These are phyloP conservation scores for Leucoma salicis DNA, from an alignment of 2,888 invertebrate genomes.

Conservation along the genomic window DNA sequence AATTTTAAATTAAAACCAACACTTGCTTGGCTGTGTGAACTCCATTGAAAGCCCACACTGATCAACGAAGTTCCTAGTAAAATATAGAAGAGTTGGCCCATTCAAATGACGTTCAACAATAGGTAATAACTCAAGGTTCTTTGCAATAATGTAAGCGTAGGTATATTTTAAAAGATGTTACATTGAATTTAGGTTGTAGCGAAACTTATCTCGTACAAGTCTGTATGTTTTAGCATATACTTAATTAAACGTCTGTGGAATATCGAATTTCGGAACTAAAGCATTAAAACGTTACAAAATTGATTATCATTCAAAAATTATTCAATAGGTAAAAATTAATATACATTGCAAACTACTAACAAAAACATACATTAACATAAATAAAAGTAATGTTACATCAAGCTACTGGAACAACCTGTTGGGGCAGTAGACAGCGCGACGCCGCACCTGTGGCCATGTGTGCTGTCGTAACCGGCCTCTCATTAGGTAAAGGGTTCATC, in stretches of 20 bases:
- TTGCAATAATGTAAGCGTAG: constrained; percentile 10
- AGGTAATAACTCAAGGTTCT: constrained; percentile 38
- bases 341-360: constrained; percentile 1
- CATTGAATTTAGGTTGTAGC: too few species aligned
- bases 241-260: too few species aligned
- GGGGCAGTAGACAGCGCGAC: constrained; percentile 54
- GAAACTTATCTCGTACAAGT: too few species aligned
- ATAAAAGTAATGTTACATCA: constrained; percentile 26
- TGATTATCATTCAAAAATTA: background rate
- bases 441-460: constrained; percentile 54
- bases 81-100: constrained; percentile 22
- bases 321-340: constrained; percentile 2
- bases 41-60: constrained; percentile 39
- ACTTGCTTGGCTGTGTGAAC: constrained; percentile 20
- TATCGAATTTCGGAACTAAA: too few species aligned
- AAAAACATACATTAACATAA: constrained; percentile 19
- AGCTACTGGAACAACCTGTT: constrained; percentile 13
- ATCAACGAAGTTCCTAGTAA: constrained; percentile 37
- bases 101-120: constrained; percentile 42
- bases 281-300: background rate
- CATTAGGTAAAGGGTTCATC: constrained; percentile 3
- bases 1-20: too few species aligned
- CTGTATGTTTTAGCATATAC: too few species aligned
- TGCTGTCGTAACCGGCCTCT: constrained; percentile 7
- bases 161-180: background rate